Base-by-base conservation (phyloP, 2,888 invertebrate species). In the Amphipyra tragopoginis region DNA sequence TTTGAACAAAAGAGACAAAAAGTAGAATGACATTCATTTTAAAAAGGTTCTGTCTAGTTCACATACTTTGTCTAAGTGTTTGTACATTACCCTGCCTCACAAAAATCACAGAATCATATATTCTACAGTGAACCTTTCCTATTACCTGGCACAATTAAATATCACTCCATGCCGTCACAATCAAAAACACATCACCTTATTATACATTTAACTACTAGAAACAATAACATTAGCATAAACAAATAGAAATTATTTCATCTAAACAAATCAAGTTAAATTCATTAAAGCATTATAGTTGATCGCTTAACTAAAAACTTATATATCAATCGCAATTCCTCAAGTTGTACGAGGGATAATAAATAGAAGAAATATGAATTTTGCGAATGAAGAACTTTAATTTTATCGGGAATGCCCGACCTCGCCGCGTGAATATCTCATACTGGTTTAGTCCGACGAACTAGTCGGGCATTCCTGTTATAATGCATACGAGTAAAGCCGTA, bases 281-380 rank as follows among this genome's bases (percentile, higher is more conserved):
- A 56, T 75, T 77, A 65, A 75, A 75, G 70, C 74, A 69, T 55
- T 45, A 44, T n/a, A 59, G 43, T 77, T 77, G 75, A 66, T 77
- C 63, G 36, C 44, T 64, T 49, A 61, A 61, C 39, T 48, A 57
- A 51, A 69, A 58, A 44, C 53, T 58, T 48, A 60, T 48, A 60
- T 50, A 68, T 50, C 44, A 52, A 63, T 62, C 1, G 40, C 47
- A 61, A 55, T 70, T 58, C 48, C 44, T 65, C 15, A 33, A 43
- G 44, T 69, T 61, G 57, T 52, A 56, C 5, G 10, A 56, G 36
- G 34, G 13, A 50, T 39, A 14, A 48, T 39, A 21, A 51, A 42
- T 54, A 13, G 49, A 6, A 34, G 10, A 44, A 33, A 13, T 15
- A 40, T 57, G 13, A 42, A 21, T 21, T 21, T 21, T 21, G 21